phyloP scores from a whole-genome alignment of 2,113 vertebrate species.

The Megaleporinus macrocephalus region DNA sequence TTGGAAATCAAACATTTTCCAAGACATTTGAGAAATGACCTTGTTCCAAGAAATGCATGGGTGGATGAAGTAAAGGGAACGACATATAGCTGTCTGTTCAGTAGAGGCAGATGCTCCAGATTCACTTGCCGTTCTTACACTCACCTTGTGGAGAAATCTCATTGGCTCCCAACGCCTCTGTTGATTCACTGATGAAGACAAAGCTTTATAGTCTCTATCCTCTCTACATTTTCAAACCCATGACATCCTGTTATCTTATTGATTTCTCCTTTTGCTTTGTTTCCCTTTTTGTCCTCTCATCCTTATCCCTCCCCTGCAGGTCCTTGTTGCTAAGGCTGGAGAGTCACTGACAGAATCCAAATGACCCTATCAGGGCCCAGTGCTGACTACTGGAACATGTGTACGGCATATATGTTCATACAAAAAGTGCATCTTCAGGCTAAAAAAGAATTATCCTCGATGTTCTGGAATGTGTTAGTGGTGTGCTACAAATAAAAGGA shows the following conservation, averaged over 20 bases:
- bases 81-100: neutral
- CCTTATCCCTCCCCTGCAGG: neutral
- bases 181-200: slow-evolving; percentile 24
- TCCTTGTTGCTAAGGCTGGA: slow-evolving; percentile 18
- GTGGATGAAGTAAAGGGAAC: neutral
- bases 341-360: slow-evolving; percentile 41
- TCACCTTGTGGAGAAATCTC: neutral
- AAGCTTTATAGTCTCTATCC: slow-evolving; percentile 17
- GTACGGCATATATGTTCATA: neutral
- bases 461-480: too few relatives aligned
- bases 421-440: neutral
- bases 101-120: neutral
- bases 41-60: neutral
- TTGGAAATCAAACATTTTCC: neutral
- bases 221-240: slow-evolving; percentile 19
- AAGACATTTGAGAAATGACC: neutral
- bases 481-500: too few relatives aligned
- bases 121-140: neutral
- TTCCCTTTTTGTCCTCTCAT: slow-evolving; percentile 10
- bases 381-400: neutral
- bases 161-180: neutral
- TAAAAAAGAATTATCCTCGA: neutral
- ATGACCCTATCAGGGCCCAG: slow-evolving; percentile 26
- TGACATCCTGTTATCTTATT: slow-evolving; percentile 28
- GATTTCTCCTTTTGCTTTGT: slow-evolving; percentile 30